Conservation (phyloP, 2,888 invertebrate genomes). For the Myopa testacea region DNA sequence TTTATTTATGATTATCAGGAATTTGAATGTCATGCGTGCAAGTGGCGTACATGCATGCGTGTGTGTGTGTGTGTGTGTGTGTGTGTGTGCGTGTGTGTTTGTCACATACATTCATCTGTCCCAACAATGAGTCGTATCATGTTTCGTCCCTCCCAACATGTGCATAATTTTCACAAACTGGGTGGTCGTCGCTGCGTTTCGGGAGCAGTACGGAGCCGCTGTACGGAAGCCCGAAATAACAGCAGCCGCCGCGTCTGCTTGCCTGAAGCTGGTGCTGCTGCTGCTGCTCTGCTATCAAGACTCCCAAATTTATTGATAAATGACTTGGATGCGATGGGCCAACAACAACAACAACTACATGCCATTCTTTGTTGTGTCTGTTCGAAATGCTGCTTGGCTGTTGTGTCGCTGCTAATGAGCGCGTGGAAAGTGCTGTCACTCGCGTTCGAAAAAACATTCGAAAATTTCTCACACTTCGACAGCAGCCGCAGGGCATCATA, state of each 20-base stretch:
- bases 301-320: conserved; percentile 47
- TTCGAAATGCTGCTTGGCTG: conserved; percentile 7
- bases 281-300: conserved; percentile 13
- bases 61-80: neutral
- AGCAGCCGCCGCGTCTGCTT: neutral
- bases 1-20: conserved; percentile 32
- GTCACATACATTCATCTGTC: neutral
- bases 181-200: conserved; percentile 32
- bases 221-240: neutral
- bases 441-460: conserved; percentile 44
- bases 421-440: conserved; percentile 64
- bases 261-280: neutral
- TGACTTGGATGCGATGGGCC: conserved; percentile 31
- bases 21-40: conserved; percentile 29
- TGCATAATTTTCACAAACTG: conserved; percentile 30
- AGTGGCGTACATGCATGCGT: neutral
- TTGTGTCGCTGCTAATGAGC: conserved; percentile 54
- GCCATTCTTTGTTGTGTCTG: neutral
- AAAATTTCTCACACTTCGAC: conserved; percentile 67
- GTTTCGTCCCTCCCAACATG: conserved; percentile 29
- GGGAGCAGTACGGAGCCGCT: neutral
- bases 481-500: conserved; percentile 39
- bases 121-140: neutral
- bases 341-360: neutral
- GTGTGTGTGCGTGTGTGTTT: neutral